These are phyloP conservation scores for Spilarctia lutea DNA, from an alignment of 2,888 invertebrate genomes.

Conservation along the genomic window DNA sequence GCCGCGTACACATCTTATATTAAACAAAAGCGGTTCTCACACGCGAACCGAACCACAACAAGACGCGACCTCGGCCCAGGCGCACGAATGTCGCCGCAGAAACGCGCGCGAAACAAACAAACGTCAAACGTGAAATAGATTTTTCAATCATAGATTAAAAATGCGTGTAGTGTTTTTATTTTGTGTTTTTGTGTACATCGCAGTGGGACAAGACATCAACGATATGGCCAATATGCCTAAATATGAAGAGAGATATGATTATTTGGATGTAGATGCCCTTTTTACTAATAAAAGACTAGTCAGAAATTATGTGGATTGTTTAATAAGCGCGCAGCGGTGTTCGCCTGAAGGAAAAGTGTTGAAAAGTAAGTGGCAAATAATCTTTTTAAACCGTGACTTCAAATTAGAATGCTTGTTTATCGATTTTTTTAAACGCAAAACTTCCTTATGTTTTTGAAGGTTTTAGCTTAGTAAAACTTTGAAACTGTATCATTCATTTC, in stretches of 20 bases:
- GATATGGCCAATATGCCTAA: slow-evolving; percentile 75
- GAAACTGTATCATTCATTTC: not conserved
- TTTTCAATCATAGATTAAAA: slow-evolving; percentile 46
- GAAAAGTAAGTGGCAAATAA: slow-evolving; percentile 88
- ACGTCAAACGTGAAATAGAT: slow-evolving; percentile 25
- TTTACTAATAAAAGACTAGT: slow-evolving; percentile 89
- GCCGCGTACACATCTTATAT: slow-evolving; percentile 32
- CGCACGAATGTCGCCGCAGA: slow-evolving; percentile 58
- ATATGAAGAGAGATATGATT: slow-evolving; percentile 88
- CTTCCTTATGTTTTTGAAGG: not conserved
- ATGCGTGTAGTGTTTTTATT: slow-evolving; percentile 71
- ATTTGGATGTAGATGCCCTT: slow-evolving; percentile 89
- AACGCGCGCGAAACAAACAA: slow-evolving; percentile 46
- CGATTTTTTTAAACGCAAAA: not conserved
- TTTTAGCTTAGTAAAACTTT: not conserved
- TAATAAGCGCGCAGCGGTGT: slow-evolving; percentile 89
- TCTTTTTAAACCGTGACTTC: not conserved
- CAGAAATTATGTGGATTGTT: slow-evolving; percentile 90
- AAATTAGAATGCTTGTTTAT: not conserved
- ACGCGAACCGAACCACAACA: slow-evolving; percentile 60
- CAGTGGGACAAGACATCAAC: slow-evolving; percentile 69
- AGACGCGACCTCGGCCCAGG: slow-evolving; percentile 53
- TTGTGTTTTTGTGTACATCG: slow-evolving; percentile 65
- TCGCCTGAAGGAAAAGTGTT: slow-evolving; percentile 90
- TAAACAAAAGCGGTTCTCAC: slow-evolving; percentile 48